Conservation (phyloP, 1,140 invertebrate genomes). For the Drosophila grimshawi region DNA sequence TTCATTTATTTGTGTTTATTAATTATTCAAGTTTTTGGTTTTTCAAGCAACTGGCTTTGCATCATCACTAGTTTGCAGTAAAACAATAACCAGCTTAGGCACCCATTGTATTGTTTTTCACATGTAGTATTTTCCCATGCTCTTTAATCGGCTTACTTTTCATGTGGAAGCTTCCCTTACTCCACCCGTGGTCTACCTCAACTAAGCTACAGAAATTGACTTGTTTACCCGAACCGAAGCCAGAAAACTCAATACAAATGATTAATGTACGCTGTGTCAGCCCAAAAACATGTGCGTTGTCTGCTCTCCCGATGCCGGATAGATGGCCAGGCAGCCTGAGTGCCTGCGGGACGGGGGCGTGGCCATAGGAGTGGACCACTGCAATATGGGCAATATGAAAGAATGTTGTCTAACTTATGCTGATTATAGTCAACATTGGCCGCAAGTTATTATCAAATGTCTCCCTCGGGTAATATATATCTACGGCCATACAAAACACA, state of each 20-base stretch:
- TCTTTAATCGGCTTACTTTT: slow-evolving; percentile 37
- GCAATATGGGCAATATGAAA: slow-evolving; percentile 47
- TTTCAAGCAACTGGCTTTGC: background rate
- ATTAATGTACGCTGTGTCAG: slow-evolving; percentile 77
- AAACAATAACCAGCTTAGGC: slow-evolving; percentile 18
- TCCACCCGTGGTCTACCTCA: slow-evolving; percentile 12
- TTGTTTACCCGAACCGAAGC: slow-evolving; percentile 57
- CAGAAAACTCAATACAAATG: slow-evolving; percentile 62
- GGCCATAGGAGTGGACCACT: slow-evolving; percentile 25
- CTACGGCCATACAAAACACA: slow-evolving; percentile 30
- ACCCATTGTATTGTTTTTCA: slow-evolving; percentile 7
- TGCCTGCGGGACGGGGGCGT: slow-evolving; percentile 37
- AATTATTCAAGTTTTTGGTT: background rate
- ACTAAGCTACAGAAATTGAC: slow-evolving; percentile 55
- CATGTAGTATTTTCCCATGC: slow-evolving; percentile 6
- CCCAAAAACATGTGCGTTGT: slow-evolving; percentile 71
- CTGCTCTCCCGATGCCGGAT: slow-evolving; percentile 22
- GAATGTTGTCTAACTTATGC: slow-evolving; percentile 75
- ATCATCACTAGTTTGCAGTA: background rate
- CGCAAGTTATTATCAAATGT: slow-evolving; percentile 83
- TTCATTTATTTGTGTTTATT: background rate
- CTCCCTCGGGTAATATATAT: slow-evolving; percentile 79
- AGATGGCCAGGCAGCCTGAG: slow-evolving; percentile 33
- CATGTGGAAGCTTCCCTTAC: background rate
- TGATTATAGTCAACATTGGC: slow-evolving; percentile 76